Base-by-base conservation (phyloP, 2,888 invertebrate genomes). In the Acronicta aceris region DNA sequence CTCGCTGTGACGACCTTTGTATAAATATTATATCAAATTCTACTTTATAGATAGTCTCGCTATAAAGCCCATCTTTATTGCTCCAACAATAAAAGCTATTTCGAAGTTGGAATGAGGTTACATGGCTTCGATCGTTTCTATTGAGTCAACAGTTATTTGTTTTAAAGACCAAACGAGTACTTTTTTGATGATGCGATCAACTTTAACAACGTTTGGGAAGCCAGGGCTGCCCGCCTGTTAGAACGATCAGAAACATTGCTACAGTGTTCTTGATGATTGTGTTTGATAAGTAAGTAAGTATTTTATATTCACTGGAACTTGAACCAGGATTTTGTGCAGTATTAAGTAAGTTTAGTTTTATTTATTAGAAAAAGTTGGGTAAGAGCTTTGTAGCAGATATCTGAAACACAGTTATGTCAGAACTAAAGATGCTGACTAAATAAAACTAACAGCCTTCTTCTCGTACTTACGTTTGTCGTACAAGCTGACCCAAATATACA, bases 31-130 rank as follows among this genome's bases (percentile, higher is more conserved):
- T 40, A 54, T 54, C 45, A 47, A 41, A 12, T 47, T 40, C 47
- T 47, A 53, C 41, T 50, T 56, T 41, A 45, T 50, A 46, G 46
- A 53, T 47, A 59, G 49, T 59, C 48, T 58, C 52, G 40, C 50
- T 17, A 33, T 41, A 60, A 38, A 38, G 45, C 54, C 53, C 47
- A 38, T n/a, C 27, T 15, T 54, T 57, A 70, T 60, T 60, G 50
- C 43, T 52, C n/a, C 33, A 15, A 54, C 46, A 65, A 70, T 65
- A 57, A 70, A 70, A 65, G 54, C 65, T 57, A 70, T 70, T 70
- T 59, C 41, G 7, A 60, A 65, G 56, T 70, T 57, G 15, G 17
- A 40, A 60, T 47, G 71, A 70, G 45, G 41, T 65, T 41, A 65
- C 57, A 48, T 51, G 56, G 48, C 54, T 70, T 38, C 58, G 55